Base-by-base conservation (phyloP, 1,140 invertebrate genomes). In the Helicoverpa armigera region DNA sequence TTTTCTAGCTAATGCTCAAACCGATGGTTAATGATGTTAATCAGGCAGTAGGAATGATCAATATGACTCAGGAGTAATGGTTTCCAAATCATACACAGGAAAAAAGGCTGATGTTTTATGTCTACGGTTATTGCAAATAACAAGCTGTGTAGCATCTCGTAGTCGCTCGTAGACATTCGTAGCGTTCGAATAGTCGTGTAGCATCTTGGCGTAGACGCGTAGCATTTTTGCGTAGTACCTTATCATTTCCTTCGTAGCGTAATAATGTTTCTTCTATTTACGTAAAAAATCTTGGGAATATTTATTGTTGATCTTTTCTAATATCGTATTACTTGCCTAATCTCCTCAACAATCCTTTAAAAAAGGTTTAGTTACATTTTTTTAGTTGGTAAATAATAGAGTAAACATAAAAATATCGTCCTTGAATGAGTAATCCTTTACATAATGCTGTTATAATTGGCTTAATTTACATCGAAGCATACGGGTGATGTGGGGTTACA, bases 1-100 rank as follows among this genome's bases (percentile, higher is more conserved):
- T 50, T 67, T 69, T 51, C 65, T 43, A 69, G 65, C 43, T 23
- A 69, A 69, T 69, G 18, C 50, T 69, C 16, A 50, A 50, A 48
- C n/a, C 43, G 18, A 43, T 69, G 43, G 35, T 67, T 67, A 16
- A 16, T 67, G 14, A 48, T n/a, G 31, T 7, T 7, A 35, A 35
- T 35, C 3, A 7, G 7, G 35, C 35, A 3, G 35, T 35, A 48
- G 63, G 9, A 67, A 50, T 16, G 63, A 48, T 48, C 63, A 35
- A 67, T 67, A n/a, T 50, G 7, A 50, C 43, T 18, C 1, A 7
- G 35, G 11, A 48, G 1, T 50, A n/a, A n/a, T 50, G n/a, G 3
- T 69, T 69, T 69, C 12, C 10, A 69, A 3, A 50, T 23, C 23
- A 3, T 23, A 50, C 50, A 31, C 3, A 1, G 11, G 5, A 58